phyloP scores from a whole-genome alignment of 1,140 invertebrate genomes.

The Luehdorfia chinensis region DNA sequence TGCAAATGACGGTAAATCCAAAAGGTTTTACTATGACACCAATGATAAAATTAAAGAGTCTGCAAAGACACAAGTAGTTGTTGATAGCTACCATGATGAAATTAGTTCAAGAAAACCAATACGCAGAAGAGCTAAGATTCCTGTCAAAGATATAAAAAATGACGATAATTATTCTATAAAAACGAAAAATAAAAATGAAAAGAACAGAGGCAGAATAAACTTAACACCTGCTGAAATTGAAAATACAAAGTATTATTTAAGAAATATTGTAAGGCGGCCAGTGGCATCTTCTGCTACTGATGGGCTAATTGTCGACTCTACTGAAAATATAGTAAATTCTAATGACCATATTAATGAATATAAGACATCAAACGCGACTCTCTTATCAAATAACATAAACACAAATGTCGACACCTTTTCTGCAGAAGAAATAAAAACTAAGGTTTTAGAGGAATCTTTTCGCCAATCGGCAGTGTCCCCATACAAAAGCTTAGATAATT shows the following conservation, averaged over 20 bases:
- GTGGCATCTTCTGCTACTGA: not conserved
- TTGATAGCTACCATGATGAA: not conserved
- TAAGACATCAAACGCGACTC: too few relatives aligned
- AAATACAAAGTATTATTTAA: slow-evolving; percentile 60
- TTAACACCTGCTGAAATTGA: slow-evolving; percentile 33
- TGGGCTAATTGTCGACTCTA: not conserved
- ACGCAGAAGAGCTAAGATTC: not conserved
- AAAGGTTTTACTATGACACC: slow-evolving; percentile 8
- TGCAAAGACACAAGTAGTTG: not conserved
- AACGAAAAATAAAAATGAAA: slow-evolving; percentile 7
- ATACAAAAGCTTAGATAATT: slow-evolving; percentile 58
- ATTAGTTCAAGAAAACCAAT: slow-evolving; percentile 1
- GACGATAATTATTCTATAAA: not conserved
- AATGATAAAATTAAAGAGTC: slow-evolving; percentile 1
- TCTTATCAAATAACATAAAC: too few relatives aligned
- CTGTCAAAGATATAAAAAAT: not conserved
- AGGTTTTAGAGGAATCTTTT: too few relatives aligned
- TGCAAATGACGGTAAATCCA: slow-evolving; percentile 2
- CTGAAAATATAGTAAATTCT: slow-evolving; percentile 7
- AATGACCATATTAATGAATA: slow-evolving; percentile 2
- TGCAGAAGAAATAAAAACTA: too few relatives aligned
- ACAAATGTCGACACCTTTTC: too few relatives aligned
- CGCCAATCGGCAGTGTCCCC: slow-evolving; percentile 53
- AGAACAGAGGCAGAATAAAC: slow-evolving; percentile 27
- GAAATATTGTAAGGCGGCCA: slow-evolving; percentile 60